Evolutionary conservation across 2,888 invertebrate species (phyloP).

Genomic region (Oxyscelio sp.): DNA sequence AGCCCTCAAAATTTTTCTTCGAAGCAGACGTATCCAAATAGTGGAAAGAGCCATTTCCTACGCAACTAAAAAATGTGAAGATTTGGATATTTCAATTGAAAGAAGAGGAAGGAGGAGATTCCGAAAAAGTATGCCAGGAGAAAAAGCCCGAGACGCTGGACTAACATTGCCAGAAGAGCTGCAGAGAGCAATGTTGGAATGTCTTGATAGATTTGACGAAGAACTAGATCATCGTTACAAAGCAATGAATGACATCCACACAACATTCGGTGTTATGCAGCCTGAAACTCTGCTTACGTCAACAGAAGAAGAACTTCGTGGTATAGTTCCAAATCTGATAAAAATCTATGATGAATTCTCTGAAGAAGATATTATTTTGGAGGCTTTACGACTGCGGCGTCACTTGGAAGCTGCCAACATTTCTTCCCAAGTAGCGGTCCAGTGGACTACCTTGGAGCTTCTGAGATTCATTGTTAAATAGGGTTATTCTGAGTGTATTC

Average conservation of each 20-base stretch:
- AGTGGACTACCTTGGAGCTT: slow-evolving; percentile 15
- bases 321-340: background rate
- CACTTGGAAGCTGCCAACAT: slow-evolving; percentile 23
- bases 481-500: slow-evolving; percentile 6
- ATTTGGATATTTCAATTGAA: slow-evolving; percentile 15
- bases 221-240: slow-evolving; percentile 1
- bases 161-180: slow-evolving; percentile 13
- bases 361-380: slow-evolving; percentile 8
- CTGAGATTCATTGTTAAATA: slow-evolving; percentile 19
- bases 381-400: background rate
- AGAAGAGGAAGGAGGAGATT: slow-evolving; percentile 4
- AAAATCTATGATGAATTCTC: slow-evolving; percentile 11
- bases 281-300: background rate
- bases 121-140: slow-evolving; percentile 3
- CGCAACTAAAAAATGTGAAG: too few relatives aligned
- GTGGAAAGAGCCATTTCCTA: too few relatives aligned
- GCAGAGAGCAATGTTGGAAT: slow-evolving; percentile 11
- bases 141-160: slow-evolving; percentile 7
- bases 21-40: too few relatives aligned
- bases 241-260: background rate
- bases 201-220: slow-evolving; percentile 7
- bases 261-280: background rate
- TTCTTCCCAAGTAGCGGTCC: background rate
- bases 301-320: background rate
- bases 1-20: too few relatives aligned